Percentiles rank a stretch among this genome's conserved stretches.
phyloP scores from a whole-genome alignment of 2,888 invertebrate genomes.

The Noctua comes region DNA sequence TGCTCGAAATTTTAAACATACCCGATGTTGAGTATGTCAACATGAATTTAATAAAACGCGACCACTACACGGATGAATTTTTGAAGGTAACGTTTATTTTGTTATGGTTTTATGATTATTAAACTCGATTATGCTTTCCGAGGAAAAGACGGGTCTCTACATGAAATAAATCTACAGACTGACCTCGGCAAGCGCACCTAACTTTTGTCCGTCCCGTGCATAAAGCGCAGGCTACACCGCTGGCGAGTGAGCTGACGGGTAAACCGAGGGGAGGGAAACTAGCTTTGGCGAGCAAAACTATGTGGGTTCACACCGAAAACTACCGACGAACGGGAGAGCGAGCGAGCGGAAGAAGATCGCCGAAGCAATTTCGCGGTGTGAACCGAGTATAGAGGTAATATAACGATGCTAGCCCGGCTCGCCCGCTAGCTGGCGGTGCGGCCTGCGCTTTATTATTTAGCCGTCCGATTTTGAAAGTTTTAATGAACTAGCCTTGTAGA shows the following conservation, averaged over 20 bases:
- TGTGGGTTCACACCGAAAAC: too few species aligned
- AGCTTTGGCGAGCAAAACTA: too few species aligned
- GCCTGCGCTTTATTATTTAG: neutral
- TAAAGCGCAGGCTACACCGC: too few species aligned
- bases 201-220: neutral
- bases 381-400: too few species aligned
- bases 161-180: neutral
- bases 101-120: neutral
- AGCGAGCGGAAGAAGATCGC: too few species aligned
- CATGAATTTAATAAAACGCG: conserved; percentile 69
- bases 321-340: too few species aligned
- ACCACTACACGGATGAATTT: conserved; percentile 76
- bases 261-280: too few species aligned
- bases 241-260: too few species aligned
- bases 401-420: too few species aligned
- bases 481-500: neutral
- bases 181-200: neutral
- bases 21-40: conserved; percentile 57
- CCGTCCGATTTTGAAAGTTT: neutral
- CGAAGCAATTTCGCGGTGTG: too few species aligned
- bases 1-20: conserved; percentile 62
- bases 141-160: neutral
- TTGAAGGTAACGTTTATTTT: conserved; percentile 71
- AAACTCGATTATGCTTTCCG: neutral
- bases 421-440: too few species aligned